Base-by-base conservation (phyloP, 1,140 invertebrate genomes). In the Brachionus manjavacas region DNA sequence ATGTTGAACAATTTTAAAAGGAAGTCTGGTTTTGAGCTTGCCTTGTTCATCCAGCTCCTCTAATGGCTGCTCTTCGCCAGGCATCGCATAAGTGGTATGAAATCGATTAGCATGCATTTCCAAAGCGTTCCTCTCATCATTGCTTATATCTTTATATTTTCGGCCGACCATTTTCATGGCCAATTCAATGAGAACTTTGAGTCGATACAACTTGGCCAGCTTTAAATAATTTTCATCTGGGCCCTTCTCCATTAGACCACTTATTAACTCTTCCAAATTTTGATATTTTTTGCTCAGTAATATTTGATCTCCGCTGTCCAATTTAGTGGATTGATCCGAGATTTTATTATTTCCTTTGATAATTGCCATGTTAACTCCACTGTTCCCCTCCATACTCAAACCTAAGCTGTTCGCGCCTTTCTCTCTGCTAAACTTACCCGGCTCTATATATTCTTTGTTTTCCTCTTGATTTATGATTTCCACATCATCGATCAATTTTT, bases 121-220 rank as follows among this genome's bases (percentile, higher is more conserved):
- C 35, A 81, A 68, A n/a, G 49, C 23, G 16, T 43, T 64, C 28
- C 79, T 35, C 31, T 81, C 79, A 12, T 81, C 79, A 25, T 43
- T 23, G 23, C 79, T 16, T 11, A 81, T 64, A 3, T 81, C 79
- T 43, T 81, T 81, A 20, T 81, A 81, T 6, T 81, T 81, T 81
- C 79, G 8, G n/a, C 79, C 79, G 12, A 81, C 79, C 49, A 81
- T 41, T 25, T 64, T 60, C 79, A 81, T 81, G 20, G 79, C 49
- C 28, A 81, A 46, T 81, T 81, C 79, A 64, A 81, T 60, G n/a
- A 81, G 28, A 14, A 81, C 79, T 43, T 81, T 81, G 43, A 81
- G 39, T 16, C 79, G 20, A 31, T 35, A 23, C 25, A 81, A 46
- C 39, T 81, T 81, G 28, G 79, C 79, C 6, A 81, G 3, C 31